Evolutionary conservation across 2,888 invertebrate species (phyloP), one percentile per base, ranked within the genome.

Genomic region (Pandemis corylana): DNA sequence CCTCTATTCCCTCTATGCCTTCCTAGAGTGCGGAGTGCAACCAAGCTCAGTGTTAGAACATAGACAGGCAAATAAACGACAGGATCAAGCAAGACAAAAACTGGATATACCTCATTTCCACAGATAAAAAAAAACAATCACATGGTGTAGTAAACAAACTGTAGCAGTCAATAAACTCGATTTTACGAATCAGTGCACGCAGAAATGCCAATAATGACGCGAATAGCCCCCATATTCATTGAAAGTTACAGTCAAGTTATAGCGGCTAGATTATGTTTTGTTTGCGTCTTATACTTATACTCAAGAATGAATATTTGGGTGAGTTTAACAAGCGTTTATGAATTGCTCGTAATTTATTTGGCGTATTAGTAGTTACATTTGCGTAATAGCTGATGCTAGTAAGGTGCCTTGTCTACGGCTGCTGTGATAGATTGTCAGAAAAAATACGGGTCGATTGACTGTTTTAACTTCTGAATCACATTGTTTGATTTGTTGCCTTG

Each of bases 21-120:
- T 94, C 94, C 94, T 94, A 93, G 89, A 84, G 91, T 90, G 93
- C 87, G 83, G 84, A 85, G 91, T 90, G 91, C 89, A 85, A 84
- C 87, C 80, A 93, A 91, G 93, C 92, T 87, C 84, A 89, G 92
- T 92, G 92, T 92, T 88, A 90, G 81, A 89, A 91, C 82, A 92
- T 72, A 87, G 85, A 91, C 85, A 91, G 88, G 90, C 92, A 92
- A 89, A 89, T 78, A 83, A 91, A 90, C 79, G 76, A 84, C 80
- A 88, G 84, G 79, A 79, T 80, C 87, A 90, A 90, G 91, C 90
- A 85, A 73, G 68, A 70, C 44, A 77, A 71, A 68, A 69, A 59
- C 28, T 28, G 12, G 28, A 2, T 56, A 59, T 9, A 56, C 56
- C 20, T 56, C 56, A n/a, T 56, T 56, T 56, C 56, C 20, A 6